Percentiles rank a stretch among this genome's conserved stretches.
phyloP scores from a whole-genome alignment of 1,140 invertebrate species.

The Helicoverpa zea region DNA sequence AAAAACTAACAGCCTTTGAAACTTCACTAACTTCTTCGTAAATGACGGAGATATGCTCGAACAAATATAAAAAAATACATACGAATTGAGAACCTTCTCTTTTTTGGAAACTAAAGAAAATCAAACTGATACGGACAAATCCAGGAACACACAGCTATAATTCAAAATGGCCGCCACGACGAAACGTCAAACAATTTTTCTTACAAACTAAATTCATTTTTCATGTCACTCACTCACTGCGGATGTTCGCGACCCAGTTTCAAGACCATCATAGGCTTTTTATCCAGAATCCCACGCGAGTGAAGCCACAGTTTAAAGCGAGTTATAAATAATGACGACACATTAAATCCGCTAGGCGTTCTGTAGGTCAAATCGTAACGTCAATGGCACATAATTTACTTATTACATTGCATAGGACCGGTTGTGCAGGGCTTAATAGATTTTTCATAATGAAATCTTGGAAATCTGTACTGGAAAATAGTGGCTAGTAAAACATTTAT shows the following conservation, averaged over 20 bases:
- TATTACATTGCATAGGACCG: slow-evolving; percentile 5
- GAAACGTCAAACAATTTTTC: background rate
- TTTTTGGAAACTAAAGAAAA: background rate
- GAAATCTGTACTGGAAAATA: slow-evolving; percentile 6
- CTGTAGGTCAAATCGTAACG: slow-evolving; percentile 14
- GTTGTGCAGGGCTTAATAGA: background rate
- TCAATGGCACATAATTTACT: slow-evolving; percentile 22
- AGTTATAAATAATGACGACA: slow-evolving; percentile 26
- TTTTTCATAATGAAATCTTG: slow-evolving; percentile 7
- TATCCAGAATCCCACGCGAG: slow-evolving; percentile 29
- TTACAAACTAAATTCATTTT: background rate
- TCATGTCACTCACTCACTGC: background rate
- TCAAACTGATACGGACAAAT: background rate
- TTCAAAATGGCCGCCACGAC: background rate
- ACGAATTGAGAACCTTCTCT: too few relatives aligned
- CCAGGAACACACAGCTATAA: background rate
- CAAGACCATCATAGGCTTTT: background rate
- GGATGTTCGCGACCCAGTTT: slow-evolving; percentile 11
- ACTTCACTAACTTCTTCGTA: too few relatives aligned
- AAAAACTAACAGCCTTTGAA: too few relatives aligned
- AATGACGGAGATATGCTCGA: too few relatives aligned
- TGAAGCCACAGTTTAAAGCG: background rate
- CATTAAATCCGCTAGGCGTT: slow-evolving; percentile 23
- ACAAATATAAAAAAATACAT: too few relatives aligned
- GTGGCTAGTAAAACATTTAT: slow-evolving; percentile 14